Evolutionary conservation across 2,797 vertebrate species (phyloP), one percentile per base, ranked within the genome.

Genomic region (Sternarchorhynchus goeldii): DNA sequence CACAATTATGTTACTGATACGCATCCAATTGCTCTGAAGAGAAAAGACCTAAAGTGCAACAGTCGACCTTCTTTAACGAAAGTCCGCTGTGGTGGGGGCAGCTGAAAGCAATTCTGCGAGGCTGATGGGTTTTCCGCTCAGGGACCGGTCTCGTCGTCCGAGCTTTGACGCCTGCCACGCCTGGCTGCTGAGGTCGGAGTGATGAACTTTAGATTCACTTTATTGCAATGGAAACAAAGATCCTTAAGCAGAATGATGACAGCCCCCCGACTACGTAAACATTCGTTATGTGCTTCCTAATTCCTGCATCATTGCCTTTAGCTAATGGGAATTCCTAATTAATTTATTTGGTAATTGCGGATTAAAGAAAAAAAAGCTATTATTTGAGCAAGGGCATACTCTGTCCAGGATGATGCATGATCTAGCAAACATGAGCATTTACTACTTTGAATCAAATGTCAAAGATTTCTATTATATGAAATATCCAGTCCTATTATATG

Each of bases 181-280:
- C 87, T 89, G 89, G 94, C 93, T 96, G 93, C 8, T 94, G 95
- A 92, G 93, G 95, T 94, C 94, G 95, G 94, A 96, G 91, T 95
- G 93, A 95, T 95, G 94, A 92, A 95, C 94, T 96, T 95, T 96
- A 96, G 94, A 94, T 94, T 96, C 95, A 94, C 93, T 95, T 95
- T 94, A 96, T 95, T 96, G 95, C 93, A 96, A 96, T 96, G 95
- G 41, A 96, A 93, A 96, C 93, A 95, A 95, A 96, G 92, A 94
- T 94, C 95, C 95, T 96, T 93, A 95, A 94, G 95, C 93, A 95
- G 88, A 95, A 96, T 94, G 95, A 94, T 93, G 87, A 78, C 91
- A 87, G 89, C 91, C 88, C 90, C 91, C 92, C 92, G 82, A 84
- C 88, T 91, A 89, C 91, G 93, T 1, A 25, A 25, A 36, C 95